These are phyloP conservation scores for Neofelis nebulosa DNA, from an alignment of 2,113 vertebrate species.

Conservation along the genomic window DNA sequence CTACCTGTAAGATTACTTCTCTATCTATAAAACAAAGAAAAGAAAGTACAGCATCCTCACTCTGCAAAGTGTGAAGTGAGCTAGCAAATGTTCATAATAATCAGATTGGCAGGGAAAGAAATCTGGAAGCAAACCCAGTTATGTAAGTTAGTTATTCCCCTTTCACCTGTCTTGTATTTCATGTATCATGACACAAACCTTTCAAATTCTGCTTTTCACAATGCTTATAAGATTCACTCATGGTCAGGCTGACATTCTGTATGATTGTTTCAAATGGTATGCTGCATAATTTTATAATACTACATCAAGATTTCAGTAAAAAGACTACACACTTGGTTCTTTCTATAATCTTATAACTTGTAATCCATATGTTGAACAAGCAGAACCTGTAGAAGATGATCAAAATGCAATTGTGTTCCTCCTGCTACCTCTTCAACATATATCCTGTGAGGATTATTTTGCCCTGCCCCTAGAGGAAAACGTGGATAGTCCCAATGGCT, in stretches of 20 bases:
- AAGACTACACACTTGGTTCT: background rate
- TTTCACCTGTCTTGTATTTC: constrained; percentile 9
- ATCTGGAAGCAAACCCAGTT: background rate
- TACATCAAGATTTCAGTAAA: background rate
- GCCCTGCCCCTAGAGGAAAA: background rate
- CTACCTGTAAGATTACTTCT: background rate
- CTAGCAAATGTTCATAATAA: constrained; percentile 16
- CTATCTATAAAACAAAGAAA: background rate
- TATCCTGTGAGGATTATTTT: background rate
- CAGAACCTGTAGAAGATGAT: background rate
- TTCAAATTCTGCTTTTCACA: background rate
- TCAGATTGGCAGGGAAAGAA: background rate
- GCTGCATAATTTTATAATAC: background rate
- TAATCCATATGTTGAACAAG: background rate
- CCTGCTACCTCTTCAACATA: background rate
- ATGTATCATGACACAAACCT: background rate
- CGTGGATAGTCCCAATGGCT: background rate
- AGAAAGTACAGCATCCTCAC: background rate
- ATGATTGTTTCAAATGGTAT: background rate
- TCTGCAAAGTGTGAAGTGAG: background rate
- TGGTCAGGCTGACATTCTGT: background rate
- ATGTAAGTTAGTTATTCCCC: background rate
- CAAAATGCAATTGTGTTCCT: background rate
- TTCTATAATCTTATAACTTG: background rate
- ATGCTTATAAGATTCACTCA: background rate